Percentiles rank a stretch among this genome's conserved stretches.
Evolutionary conservation across 2,797 vertebrate genomes (phyloP).

Genomic region (Premnoplex brunnescens): DNA sequence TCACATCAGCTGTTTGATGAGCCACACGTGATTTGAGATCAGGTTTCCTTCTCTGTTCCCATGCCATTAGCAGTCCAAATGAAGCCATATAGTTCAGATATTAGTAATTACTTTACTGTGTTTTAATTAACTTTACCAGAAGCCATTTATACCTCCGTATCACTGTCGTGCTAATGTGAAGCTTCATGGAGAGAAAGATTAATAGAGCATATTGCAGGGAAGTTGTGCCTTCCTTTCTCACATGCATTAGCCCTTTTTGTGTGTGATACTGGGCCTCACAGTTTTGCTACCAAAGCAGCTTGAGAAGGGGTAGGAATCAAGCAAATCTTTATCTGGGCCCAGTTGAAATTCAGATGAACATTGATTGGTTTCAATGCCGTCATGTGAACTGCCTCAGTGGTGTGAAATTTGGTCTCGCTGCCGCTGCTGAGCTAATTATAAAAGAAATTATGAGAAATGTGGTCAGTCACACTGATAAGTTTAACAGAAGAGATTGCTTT

Average conservation of each 20-base stretch:
- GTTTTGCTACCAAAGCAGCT: neutral
- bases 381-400: neutral
- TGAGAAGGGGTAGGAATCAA: neutral
- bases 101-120: conserved; percentile 40
- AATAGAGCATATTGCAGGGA: neutral
- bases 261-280: neutral
- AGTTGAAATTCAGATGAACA: neutral
- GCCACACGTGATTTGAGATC: rapidly evolving
- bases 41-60: neutral
- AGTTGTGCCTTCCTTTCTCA: neutral
- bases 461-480: neutral
- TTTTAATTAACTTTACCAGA: conserved; percentile 58
- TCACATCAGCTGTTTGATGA: neutral
- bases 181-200: neutral
- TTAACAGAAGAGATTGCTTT: neutral
- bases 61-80: neutral
- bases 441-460: neutral
- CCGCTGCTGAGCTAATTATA: neutral
- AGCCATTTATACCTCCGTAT: neutral
- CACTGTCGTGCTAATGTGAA: neutral
- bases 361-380: rapidly evolving
- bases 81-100: conserved; percentile 34
- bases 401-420: neutral
- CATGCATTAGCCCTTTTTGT: neutral
- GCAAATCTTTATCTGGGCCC: neutral